These are phyloP conservation scores for Calliphora vicina DNA, from an alignment of 1,140 invertebrate genomes.

Conservation along the genomic window DNA sequence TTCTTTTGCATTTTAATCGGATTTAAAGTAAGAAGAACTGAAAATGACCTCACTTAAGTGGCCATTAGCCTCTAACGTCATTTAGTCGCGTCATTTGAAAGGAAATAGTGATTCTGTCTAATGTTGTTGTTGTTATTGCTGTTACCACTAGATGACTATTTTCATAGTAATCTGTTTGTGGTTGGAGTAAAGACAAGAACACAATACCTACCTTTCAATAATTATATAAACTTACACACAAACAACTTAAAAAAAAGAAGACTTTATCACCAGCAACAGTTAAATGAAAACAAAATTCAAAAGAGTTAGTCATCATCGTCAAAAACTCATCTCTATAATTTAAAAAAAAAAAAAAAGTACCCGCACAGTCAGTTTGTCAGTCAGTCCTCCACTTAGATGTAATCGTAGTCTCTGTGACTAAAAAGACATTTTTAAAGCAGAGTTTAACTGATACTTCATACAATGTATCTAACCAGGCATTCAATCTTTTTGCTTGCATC, in stretches of 20 bases:
- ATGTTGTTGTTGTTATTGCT: not conserved
- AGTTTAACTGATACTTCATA: constrained; percentile 3
- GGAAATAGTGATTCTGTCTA: not conserved
- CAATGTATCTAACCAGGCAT: not conserved
- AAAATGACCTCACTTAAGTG: constrained; percentile 27
- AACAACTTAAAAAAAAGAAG: not conserved
- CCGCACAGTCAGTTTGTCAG: not conserved
- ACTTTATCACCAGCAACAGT: constrained; percentile 1
- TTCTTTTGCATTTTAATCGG: constrained; percentile 15
- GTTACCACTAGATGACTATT: not conserved
- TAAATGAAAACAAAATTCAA: not conserved
- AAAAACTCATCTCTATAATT: not conserved
- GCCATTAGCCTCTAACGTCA: constrained; percentile 31
- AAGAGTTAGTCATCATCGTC: constrained; percentile 5
- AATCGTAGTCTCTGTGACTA: not conserved
- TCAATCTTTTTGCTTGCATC: not conserved
- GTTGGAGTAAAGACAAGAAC: no score
- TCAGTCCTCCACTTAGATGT: not conserved
- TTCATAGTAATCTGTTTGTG: not conserved
- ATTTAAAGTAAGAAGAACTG: constrained; percentile 13
- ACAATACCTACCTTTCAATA: constrained; percentile 18
- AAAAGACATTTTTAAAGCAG: not conserved
- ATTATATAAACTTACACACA: no score
- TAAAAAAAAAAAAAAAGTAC: not conserved
- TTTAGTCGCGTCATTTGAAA: constrained; percentile 25